These are phyloP conservation scores for Anguilla japonica DNA, from an alignment of 2,113 vertebrate species.

Conservation along the genomic window DNA sequence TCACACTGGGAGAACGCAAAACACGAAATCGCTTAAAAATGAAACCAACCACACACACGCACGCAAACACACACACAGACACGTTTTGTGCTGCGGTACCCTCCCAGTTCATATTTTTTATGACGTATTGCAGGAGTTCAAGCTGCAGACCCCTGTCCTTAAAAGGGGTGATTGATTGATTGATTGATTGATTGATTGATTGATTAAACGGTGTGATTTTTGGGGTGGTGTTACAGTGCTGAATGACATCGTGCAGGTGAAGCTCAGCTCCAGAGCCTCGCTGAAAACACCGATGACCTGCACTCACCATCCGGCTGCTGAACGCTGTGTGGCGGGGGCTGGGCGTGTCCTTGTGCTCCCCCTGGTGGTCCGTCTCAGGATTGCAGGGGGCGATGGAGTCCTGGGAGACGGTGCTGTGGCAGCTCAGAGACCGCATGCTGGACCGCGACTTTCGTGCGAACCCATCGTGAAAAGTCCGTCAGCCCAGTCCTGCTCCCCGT, in stretches of 20 bases:
- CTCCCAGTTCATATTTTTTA: too few relatives aligned
- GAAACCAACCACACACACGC: neutral
- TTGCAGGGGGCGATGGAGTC: conserved; percentile 60
- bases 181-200: too few relatives aligned
- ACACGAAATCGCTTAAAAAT: too few relatives aligned
- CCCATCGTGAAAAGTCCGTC: conserved; percentile 43
- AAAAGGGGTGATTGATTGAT: too few relatives aligned
- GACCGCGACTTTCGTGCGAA: conserved; percentile 51
- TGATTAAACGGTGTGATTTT: too few relatives aligned
- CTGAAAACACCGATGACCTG: neutral
- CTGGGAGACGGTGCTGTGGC: conserved; percentile 65
- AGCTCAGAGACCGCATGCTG: conserved; percentile 56
- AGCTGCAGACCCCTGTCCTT: too few relatives aligned
- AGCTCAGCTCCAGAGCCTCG: too few relatives aligned
- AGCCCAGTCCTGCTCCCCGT: conserved; percentile 65
- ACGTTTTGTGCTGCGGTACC: too few relatives aligned
- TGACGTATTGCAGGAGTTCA: too few relatives aligned
- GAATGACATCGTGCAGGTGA: too few relatives aligned
- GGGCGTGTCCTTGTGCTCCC: conserved; percentile 40
- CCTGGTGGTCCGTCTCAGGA: conserved; percentile 46
- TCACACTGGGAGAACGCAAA: neutral
- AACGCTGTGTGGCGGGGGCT: conserved; percentile 71
- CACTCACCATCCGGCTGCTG: conserved; percentile 86
- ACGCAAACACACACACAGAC: neutral
- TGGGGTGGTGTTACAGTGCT: too few relatives aligned